These are phyloP conservation scores for Canis aureus DNA, from an alignment of 2,113 vertebrate genomes.

Conservation along the genomic window DNA sequence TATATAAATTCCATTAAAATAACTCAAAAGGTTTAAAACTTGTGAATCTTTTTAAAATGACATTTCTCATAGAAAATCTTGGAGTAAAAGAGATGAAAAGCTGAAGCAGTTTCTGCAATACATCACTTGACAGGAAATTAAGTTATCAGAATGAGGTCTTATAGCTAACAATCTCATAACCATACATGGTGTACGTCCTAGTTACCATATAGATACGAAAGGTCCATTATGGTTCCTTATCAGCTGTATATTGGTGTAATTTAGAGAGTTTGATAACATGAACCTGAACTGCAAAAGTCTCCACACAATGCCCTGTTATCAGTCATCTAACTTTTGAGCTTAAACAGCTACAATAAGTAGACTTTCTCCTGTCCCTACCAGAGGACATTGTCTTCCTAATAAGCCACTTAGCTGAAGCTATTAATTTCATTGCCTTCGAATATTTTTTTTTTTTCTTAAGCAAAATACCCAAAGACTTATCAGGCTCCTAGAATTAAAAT, in stretches of 20 bases:
- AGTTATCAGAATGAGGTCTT: slow-evolving; percentile 93
- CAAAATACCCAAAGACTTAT: background rate
- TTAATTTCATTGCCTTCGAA: slow-evolving; percentile 17
- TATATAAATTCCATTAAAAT: slow-evolving; percentile 5
- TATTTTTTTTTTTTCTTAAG: background rate
- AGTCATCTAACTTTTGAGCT: slow-evolving; percentile 93
- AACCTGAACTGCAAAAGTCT: slow-evolving; percentile 90
- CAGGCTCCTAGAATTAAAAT: background rate
- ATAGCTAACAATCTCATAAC: slow-evolving; percentile 91
- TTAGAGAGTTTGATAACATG: slow-evolving; percentile 93
- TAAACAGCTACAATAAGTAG: slow-evolving; percentile 83
- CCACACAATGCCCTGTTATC: slow-evolving; percentile 92
- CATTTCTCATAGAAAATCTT: slow-evolving; percentile 68
- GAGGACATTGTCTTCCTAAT: slow-evolving; percentile 70
- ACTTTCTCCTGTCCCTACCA: slow-evolving; percentile 82
- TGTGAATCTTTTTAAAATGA: slow-evolving; percentile 30
- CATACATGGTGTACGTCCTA: slow-evolving; percentile 88
- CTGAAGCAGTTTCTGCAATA: slow-evolving; percentile 89
- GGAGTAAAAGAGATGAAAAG: slow-evolving; percentile 81
- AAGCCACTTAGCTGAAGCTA: slow-evolving; percentile 24
- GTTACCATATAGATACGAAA: slow-evolving; percentile 93
- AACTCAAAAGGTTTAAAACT: background rate
- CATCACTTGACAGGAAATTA: slow-evolving; percentile 95
- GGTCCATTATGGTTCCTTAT: slow-evolving; percentile 96
- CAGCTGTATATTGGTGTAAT: slow-evolving; percentile 93